Percentiles rank a stretch among this genome's conserved stretches.
These are phyloP conservation scores for Crematogaster levior DNA, from an alignment of 2,888 invertebrate species.

Conservation along the genomic window DNA sequence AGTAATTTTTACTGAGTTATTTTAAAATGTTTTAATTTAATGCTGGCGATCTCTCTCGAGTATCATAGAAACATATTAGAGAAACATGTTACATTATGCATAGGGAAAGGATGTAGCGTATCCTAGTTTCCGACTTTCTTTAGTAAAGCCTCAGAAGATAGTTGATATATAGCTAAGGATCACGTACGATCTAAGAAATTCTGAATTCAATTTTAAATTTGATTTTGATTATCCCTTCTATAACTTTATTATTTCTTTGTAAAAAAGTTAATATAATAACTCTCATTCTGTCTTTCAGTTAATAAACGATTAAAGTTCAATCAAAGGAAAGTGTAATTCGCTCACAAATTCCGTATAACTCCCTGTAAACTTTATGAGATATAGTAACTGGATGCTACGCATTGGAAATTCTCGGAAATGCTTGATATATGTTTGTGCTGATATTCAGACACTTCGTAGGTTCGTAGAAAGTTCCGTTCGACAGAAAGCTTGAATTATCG, in stretches of 20 bases:
- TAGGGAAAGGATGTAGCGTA: background rate
- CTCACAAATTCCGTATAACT: slow-evolving; percentile 14
- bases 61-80: slow-evolving; percentile 1
- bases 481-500: slow-evolving; percentile 60
- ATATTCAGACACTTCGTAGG: slow-evolving; percentile 48
- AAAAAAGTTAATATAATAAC: background rate
- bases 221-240: background rate
- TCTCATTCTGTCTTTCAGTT: background rate
- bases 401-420: slow-evolving; percentile 59
- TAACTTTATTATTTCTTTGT: background rate
- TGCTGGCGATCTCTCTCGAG: background rate
- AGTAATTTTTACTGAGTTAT: background rate
- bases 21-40: background rate
- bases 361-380: slow-evolving; percentile 48
- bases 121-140: slow-evolving; percentile 25
- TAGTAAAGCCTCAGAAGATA: slow-evolving; percentile 18
- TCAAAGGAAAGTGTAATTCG: slow-evolving; percentile 7
- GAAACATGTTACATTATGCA: slow-evolving; percentile 19
- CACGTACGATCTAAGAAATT: background rate
- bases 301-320: slow-evolving; percentile 34
- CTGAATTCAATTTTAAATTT: background rate
- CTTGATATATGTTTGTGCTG: slow-evolving; percentile 57
- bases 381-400: slow-evolving; percentile 52
- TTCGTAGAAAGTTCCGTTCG: slow-evolving; percentile 38
- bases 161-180: background rate